These are phyloP conservation scores for Selene dorsalis DNA, from an alignment of 2,797 vertebrate genomes.

Conservation along the genomic window DNA sequence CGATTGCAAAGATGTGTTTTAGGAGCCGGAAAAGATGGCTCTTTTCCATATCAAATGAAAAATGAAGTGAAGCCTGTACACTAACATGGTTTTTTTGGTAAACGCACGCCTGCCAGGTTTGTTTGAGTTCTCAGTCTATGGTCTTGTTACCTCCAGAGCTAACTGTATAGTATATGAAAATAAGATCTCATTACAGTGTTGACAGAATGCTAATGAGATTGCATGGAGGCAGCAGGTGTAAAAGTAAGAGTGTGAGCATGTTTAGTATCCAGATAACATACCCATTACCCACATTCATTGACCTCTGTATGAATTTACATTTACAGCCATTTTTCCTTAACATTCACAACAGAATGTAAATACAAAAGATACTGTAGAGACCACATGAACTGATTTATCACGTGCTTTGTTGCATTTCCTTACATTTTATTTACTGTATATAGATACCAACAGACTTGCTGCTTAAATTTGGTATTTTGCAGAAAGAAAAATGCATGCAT, in stretches of 20 bases:
- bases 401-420: conserved; percentile 6
- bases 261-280: conserved; percentile 12
- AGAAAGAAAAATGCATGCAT: too few species aligned
- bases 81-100: neutral
- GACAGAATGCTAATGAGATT: conserved; percentile 33
- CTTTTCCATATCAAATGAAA: conserved; percentile 24
- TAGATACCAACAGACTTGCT: conserved; percentile 2
- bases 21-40: conserved; percentile 9
- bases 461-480: too few species aligned
- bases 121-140: conserved; percentile 45
- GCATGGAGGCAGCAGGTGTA: conserved; percentile 26
- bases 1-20: conserved; percentile 27
- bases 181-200: conserved; percentile 39
- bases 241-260: conserved; percentile 11
- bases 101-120: conserved; percentile 26
- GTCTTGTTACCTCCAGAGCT: conserved; percentile 41
- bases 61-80: conserved; percentile 3
- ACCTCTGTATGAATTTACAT: neutral
- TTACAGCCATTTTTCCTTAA: neutral
- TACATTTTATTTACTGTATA: neutral
- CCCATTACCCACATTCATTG: neutral
- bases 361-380: neutral
- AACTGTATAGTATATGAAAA: conserved; percentile 27
- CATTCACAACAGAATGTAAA: neutral
- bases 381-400: neutral